Evolutionary conservation across 2,113 vertebrate genomes (phyloP).

Genomic region (Spizaetus ornatus): DNA sequence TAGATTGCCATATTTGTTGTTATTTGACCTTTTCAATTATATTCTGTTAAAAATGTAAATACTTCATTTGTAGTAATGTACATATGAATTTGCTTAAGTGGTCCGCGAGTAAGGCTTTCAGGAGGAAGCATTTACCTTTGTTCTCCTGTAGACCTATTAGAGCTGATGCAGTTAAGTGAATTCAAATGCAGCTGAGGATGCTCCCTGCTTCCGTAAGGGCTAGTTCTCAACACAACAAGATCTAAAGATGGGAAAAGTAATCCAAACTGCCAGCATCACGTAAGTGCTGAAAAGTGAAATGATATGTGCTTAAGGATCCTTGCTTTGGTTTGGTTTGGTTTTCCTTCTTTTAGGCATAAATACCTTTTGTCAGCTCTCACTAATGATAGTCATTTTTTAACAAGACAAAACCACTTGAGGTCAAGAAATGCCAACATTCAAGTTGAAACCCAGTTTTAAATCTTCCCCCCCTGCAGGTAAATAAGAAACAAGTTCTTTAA

Average conservation of each 20-base stretch:
- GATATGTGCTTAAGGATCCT: background rate
- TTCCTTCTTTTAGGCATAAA: background rate
- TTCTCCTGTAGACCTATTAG: background rate
- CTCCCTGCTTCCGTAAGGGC: background rate
- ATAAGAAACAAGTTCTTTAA: background rate
- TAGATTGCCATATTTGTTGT: constrained; percentile 13
- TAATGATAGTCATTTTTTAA: background rate
- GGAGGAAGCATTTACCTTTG: background rate
- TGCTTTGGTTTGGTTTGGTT: background rate
- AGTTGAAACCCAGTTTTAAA: background rate
- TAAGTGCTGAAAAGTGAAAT: background rate
- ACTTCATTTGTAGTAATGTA: background rate
- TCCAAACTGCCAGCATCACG: background rate
- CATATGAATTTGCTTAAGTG: background rate
- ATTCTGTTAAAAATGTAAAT: constrained; percentile 36
- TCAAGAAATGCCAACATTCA: background rate
- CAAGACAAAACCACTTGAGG: background rate
- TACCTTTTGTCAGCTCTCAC: background rate
- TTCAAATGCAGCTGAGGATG: background rate
- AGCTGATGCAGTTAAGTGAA: background rate
- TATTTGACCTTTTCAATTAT: constrained; percentile 13
- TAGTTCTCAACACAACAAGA: background rate
- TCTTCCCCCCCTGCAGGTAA: background rate
- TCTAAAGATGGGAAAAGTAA: background rate
- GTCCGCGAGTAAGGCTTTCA: background rate